phyloP scores from a whole-genome alignment of 2,113 vertebrate species.

The Labeo rohita region DNA sequence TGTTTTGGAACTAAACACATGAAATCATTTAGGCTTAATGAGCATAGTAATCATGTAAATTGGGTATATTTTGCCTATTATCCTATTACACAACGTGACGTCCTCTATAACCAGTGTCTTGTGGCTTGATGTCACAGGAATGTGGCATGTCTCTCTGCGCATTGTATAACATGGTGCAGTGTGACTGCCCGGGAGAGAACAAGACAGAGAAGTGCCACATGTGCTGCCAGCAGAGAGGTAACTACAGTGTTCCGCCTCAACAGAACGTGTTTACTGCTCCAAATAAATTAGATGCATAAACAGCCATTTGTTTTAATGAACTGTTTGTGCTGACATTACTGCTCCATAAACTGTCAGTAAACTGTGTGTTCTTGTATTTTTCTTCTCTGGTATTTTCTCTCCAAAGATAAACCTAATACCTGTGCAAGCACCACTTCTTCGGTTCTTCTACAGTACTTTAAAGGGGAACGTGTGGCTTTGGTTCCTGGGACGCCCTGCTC shows the following conservation, averaged over 20 bases:
- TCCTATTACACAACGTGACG: not conserved
- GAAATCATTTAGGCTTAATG: not conserved
- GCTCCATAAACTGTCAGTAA: constrained; percentile 9
- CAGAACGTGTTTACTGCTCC: constrained; percentile 59
- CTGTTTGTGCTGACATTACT: constrained; percentile 46
- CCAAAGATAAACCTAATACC: constrained; percentile 67
- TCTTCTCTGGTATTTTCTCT: constrained; percentile 3
- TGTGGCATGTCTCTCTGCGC: constrained; percentile 72
- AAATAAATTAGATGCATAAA: constrained; percentile 23
- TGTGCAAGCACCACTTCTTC: constrained; percentile 78
- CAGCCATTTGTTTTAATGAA: constrained; percentile 21
- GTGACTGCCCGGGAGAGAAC: constrained; percentile 71
- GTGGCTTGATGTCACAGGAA: constrained; percentile 60
- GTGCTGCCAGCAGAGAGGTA: constrained; percentile 81
- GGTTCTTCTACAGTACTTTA: constrained; percentile 67
- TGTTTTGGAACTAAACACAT: not conserved
- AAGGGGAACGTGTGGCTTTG: constrained; percentile 63
- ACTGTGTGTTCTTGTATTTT: not conserved
- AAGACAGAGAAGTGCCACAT: constrained; percentile 74
- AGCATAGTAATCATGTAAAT: not conserved
- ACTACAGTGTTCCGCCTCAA: not conserved
- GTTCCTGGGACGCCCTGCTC: constrained; percentile 73
- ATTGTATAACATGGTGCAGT: constrained; percentile 72
- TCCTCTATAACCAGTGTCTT: not conserved
- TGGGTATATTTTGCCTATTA: not conserved